These are phyloP conservation scores for Stegodyphus dumicola DNA, from an alignment of 1,140 invertebrate species.

Conservation along the genomic window DNA sequence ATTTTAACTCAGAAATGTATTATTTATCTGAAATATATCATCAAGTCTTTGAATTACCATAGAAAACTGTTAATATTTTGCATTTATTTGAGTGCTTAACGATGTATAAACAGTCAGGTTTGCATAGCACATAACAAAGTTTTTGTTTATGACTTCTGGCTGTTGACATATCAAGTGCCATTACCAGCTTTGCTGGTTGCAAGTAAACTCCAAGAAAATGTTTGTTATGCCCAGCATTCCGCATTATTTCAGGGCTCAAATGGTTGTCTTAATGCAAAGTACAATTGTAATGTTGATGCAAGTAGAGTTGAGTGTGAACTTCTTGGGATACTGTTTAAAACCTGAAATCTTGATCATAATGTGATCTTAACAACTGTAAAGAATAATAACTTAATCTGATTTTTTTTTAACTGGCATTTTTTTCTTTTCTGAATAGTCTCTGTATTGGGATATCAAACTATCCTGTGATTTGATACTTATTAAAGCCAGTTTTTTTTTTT, in stretches of 20 bases:
- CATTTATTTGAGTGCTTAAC: neutral
- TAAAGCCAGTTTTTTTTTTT: neutral
- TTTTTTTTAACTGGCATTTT: neutral
- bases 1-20: no score
- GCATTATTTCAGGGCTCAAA: slow-evolving; percentile 28
- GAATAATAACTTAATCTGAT: neutral
- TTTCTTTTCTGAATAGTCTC: neutral
- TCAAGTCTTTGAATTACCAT: slow-evolving; percentile 42
- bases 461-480: slow-evolving; percentile 2
- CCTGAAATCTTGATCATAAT: neutral
- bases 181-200: slow-evolving; percentile 51
- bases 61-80: neutral
- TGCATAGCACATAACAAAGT: slow-evolving; percentile 9
- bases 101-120: neutral
- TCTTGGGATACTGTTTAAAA: neutral
- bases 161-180: slow-evolving; percentile 55
- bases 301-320: slow-evolving; percentile 11
- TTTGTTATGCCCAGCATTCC: slow-evolving; percentile 37
- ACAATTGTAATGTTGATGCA: neutral
- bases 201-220: slow-evolving; percentile 12
- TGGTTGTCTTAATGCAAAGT: neutral
- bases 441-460: neutral
- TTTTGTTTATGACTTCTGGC: slow-evolving; percentile 38
- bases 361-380: slow-evolving; percentile 32
- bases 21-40: neutral